Evolutionary conservation across 1,140 invertebrate species (phyloP).

Genomic region (Mactra quadrangularis): DNA sequence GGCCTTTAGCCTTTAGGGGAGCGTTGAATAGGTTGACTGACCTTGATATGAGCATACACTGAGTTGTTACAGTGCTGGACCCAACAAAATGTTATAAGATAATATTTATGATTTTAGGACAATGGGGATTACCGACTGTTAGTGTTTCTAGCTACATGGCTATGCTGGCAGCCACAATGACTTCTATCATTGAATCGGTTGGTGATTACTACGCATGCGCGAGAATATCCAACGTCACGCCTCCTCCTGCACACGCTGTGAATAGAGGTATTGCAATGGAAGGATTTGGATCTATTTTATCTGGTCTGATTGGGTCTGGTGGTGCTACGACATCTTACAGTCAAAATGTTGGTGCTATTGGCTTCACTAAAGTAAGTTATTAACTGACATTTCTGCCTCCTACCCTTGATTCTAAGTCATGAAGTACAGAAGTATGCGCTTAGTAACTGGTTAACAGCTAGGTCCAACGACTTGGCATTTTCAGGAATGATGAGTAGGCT

Average conservation of each 20-base stretch:
- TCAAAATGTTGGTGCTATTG: conserved; percentile 95
- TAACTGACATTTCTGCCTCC: too few species aligned
- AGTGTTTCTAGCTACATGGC: conserved; percentile 90
- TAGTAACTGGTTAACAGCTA: too few species aligned
- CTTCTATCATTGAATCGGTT: conserved; percentile 94
- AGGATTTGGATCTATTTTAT: conserved; percentile 92
- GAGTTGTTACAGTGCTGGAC: too few species aligned
- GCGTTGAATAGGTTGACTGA: too few species aligned
- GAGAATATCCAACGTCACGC: conserved; percentile 90
- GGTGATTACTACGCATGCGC: conserved; percentile 96
- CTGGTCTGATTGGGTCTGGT: conserved; percentile 91
- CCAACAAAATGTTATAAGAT: too few species aligned
- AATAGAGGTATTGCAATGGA: conserved; percentile 86
- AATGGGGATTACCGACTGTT: conserved; percentile 93
- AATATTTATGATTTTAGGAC: too few species aligned
- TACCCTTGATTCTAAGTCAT: too few species aligned
- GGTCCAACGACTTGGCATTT: too few species aligned
- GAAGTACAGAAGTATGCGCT: too few species aligned
- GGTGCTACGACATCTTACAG: conserved; percentile 93
- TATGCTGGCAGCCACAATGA: conserved; percentile 93
- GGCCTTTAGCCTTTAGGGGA: too few species aligned
- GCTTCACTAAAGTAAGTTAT: conserved; percentile 86
- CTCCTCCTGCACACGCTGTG: conserved; percentile 93
- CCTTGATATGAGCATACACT: too few species aligned
- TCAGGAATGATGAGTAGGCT: too few species aligned